These are phyloP conservation scores for Molossus alvarezi DNA, from an alignment of 2,797 vertebrate species.

Conservation along the genomic window DNA sequence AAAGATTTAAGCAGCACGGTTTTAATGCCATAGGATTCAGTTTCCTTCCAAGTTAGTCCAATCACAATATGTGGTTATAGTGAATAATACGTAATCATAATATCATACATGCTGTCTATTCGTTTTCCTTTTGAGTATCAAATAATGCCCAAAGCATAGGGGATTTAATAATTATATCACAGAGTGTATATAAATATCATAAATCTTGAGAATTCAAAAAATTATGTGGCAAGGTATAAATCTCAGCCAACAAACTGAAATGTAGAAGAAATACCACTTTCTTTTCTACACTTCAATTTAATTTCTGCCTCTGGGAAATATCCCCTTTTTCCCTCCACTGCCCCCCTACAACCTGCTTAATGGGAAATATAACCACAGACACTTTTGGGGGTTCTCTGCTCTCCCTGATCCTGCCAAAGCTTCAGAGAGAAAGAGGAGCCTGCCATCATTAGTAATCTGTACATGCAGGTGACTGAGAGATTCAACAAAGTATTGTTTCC, in stretches of 20 bases:
- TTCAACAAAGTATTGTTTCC: not conserved
- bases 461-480: not conserved
- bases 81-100: not conserved
- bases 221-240: not conserved
- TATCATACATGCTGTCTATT: not conserved
- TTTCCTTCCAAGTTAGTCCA: conserved; percentile 16
- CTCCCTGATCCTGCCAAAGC: not conserved
- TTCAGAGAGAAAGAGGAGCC: not conserved
- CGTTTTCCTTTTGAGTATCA: not conserved
- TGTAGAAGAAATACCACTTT: conserved; percentile 14
- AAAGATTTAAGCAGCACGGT: conserved; percentile 9
- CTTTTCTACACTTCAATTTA: not conserved
- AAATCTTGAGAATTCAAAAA: conserved; percentile 16
- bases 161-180: conserved; percentile 31
- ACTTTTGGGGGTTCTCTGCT: not conserved
- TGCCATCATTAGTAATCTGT: not conserved
- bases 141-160: not conserved
- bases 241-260: conserved; percentile 21
- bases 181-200: not conserved
- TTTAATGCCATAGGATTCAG: not conserved
- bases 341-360: not conserved
- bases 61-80: not conserved
- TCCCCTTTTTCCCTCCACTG: not conserved
- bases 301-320: not conserved
- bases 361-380: not conserved